Base-by-base conservation (phyloP, 2,113 vertebrate species). In the Onychostoma macrolepis region DNA sequence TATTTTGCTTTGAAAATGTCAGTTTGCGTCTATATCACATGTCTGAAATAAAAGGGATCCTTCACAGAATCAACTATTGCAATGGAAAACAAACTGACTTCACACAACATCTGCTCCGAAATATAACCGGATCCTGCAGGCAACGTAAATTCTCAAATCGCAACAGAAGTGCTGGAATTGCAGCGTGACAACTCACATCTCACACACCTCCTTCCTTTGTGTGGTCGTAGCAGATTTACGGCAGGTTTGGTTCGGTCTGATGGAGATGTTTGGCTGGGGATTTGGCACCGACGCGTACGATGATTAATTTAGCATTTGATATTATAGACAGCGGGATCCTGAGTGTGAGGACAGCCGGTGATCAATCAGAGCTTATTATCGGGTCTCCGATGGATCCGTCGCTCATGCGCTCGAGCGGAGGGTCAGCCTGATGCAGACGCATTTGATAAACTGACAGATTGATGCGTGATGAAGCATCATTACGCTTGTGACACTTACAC, bases 311-410 rank as follows among this genome's bases (percentile, higher is more conserved):
- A 76, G 81, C 76, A 85, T 72, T 63, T 85, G 26, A 24, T 65
- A 24, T 84, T 58, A 85, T 43, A 80, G 63, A 43, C 50, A 33
- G 48, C 43, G n/a, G 75, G 41, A 53, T 86, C 85, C 58, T 26
- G 61, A 89, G 41, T 5, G 78, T 45, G 85, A 80, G 19, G 72
- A 13, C 75, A 21, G 53, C 43, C 13, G 90, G 89, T 13, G 75
- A 93, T 93, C 92, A 91, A 93, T 94, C 92, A 91, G 63, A 19
- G 65, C 85, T 90, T 50, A 45, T 43, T 48, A 90, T 88, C 65
- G 17, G 76, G 85, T 71, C 71, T 85, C 88, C 43, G 1, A 53
- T 88, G 67, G 82, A 92, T 92, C 87, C 71, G 84, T 91, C 90
- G 91, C 71, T 83, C 82, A 45, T n/a, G 50, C 50, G 83, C 85